phyloP scores from a whole-genome alignment of 2,888 invertebrate species.

The Eilema sororculum region DNA sequence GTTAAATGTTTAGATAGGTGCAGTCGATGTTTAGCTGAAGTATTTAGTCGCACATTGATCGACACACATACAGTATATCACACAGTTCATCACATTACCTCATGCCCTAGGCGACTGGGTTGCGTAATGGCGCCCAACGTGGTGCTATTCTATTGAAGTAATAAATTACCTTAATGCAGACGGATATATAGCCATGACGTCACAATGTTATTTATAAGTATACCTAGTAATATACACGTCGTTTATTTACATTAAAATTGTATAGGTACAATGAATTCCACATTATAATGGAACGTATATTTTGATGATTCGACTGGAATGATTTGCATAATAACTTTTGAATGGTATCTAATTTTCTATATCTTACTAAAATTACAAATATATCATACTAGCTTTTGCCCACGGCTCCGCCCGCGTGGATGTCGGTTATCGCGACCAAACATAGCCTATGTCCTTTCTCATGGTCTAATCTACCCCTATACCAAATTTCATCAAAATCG shows the following conservation, averaged over 20 bases:
- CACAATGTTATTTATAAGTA: constrained; percentile 2
- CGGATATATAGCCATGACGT: background rate
- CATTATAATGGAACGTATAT: background rate
- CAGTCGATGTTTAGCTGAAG: constrained; percentile 52
- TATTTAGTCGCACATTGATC: constrained; percentile 48
- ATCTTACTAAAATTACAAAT: too few relatives aligned
- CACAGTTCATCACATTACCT: constrained; percentile 39
- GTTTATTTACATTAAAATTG: background rate
- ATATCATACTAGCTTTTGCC: too few relatives aligned
- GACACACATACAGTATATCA: constrained; percentile 34
- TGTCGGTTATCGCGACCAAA: too few relatives aligned
- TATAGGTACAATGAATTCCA: constrained; percentile 1
- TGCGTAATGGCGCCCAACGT: constrained; percentile 52
- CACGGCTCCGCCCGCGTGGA: too few relatives aligned
- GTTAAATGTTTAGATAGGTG: constrained; percentile 50
- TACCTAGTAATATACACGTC: background rate
- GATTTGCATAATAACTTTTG: background rate
- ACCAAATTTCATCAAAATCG: too few relatives aligned
- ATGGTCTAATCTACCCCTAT: too few relatives aligned
- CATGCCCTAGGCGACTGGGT: constrained; percentile 38
- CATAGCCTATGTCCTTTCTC: too few relatives aligned
- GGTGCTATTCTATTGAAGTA: constrained; percentile 28
- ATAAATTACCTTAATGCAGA: constrained; percentile 17
- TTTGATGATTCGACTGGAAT: background rate
- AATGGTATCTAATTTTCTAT: too few relatives aligned